These are phyloP conservation scores for Procavia capensis DNA, from an alignment of 2,113 vertebrate species.

Conservation along the genomic window DNA sequence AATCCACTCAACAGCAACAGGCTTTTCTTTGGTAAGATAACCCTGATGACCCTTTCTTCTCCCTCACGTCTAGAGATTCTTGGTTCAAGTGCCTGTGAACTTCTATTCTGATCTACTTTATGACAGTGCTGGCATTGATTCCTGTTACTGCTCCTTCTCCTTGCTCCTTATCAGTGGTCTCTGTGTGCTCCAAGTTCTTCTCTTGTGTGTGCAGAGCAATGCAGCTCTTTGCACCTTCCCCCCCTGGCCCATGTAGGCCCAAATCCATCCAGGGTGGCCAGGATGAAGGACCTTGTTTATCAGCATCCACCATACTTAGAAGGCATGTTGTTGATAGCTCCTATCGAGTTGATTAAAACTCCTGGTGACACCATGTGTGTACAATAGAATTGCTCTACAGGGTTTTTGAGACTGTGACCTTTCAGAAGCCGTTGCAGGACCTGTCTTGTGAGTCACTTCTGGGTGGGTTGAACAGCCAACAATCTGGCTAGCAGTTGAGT, in stretches of 20 bases:
- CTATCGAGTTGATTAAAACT: background rate
- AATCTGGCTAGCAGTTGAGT: background rate
- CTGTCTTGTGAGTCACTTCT: background rate
- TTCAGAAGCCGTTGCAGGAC: background rate
- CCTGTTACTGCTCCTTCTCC: background rate
- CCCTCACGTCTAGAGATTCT: background rate
- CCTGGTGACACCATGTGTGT: background rate
- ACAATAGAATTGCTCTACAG: background rate
- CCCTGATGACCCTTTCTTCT: background rate
- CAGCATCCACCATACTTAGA: background rate
- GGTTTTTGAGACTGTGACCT: background rate
- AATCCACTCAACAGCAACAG: too few species aligned
- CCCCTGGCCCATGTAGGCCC: fast-evolving
- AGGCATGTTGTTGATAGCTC: background rate
- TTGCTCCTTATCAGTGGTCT: background rate
- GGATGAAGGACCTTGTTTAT: background rate
- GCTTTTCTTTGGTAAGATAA: background rate
- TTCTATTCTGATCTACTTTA: background rate
- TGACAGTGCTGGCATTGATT: background rate
- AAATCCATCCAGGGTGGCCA: background rate
- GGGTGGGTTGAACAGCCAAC: background rate
- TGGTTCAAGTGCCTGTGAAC: background rate
- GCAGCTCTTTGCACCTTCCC: background rate
- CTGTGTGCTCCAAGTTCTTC: background rate
- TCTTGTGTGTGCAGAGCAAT: background rate